Evolutionary conservation across 2,797 vertebrate species (phyloP).

Genomic region (Sebastiscus albofasciatus): DNA sequence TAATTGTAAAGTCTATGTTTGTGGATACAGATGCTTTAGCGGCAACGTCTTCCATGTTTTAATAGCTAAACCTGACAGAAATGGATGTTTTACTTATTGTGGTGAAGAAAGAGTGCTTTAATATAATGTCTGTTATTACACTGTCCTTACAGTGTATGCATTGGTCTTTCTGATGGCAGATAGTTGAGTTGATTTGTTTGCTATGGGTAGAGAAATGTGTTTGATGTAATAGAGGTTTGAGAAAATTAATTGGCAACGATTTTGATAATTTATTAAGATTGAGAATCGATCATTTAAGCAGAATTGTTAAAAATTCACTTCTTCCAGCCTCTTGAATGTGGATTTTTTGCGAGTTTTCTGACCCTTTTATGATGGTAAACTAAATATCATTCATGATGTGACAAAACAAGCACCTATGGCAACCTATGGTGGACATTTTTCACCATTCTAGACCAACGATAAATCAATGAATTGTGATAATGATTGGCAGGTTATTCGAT

Average conservation of each 20-base stretch:
- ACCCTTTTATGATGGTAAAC: not conserved
- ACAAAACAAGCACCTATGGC: not conserved
- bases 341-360: not conserved
- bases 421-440: not conserved
- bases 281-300: not conserved
- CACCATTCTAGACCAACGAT: not conserved
- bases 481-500: not conserved
- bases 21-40: not conserved
- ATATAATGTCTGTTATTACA: not conserved
- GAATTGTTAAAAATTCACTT: not conserved
- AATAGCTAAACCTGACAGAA: not conserved
- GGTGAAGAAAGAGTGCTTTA: not conserved
- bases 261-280: not conserved
- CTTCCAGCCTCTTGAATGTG: not conserved
- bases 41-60: not conserved
- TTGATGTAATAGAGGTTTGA: not conserved
- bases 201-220: not conserved
- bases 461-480: not conserved
- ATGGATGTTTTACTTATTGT: not conserved
- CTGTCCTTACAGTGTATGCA: not conserved
- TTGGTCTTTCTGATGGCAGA: not conserved
- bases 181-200: not conserved
- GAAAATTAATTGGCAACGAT: not conserved
- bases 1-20: conserved; percentile 19
- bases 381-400: not conserved